phyloP scores from a whole-genome alignment of 2,797 vertebrate species.

The Gouania willdenowi region DNA sequence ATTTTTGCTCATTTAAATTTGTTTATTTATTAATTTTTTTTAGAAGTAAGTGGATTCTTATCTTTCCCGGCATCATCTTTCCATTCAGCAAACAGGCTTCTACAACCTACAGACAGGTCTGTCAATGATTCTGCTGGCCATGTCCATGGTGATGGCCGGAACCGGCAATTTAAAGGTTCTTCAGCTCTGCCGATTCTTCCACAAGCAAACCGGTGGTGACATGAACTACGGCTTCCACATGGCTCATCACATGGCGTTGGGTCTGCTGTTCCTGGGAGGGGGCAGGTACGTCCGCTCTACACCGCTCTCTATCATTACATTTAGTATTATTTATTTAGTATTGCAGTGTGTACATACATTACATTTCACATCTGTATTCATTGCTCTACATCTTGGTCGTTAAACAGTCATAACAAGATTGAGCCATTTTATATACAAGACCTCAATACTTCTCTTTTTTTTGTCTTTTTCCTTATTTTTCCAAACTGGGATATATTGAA shows the following conservation, averaged over 20 bases:
- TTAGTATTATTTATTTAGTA: no score
- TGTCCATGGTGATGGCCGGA: conserved; percentile 96
- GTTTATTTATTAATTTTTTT: no score
- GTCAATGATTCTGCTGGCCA: conserved; percentile 90
- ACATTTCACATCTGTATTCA: no score
- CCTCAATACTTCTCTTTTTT: no score
- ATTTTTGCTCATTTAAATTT: neutral
- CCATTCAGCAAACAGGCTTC: conserved; percentile 86
- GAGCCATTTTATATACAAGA: no score
- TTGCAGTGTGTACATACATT: no score
- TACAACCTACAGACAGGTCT: conserved; percentile 93
- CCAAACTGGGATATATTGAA: no score
- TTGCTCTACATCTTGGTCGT: no score
- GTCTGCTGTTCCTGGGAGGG: conserved; percentile 92
- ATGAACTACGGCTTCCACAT: conserved; percentile 99
- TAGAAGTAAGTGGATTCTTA: neutral
- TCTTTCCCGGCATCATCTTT: no score
- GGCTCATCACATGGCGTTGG: conserved; percentile 96
- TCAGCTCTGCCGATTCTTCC: conserved; percentile 94
- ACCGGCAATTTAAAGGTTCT: conserved; percentile 92
- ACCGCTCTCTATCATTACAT: no score
- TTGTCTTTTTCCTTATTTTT: no score
- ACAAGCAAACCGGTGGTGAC: conserved; percentile 91
- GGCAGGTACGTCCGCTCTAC: conserved; percentile 90
- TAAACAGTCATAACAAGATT: no score